phyloP scores from a whole-genome alignment of 2,113 vertebrate genomes.

The Misgurnus anguillicaudatus region DNA sequence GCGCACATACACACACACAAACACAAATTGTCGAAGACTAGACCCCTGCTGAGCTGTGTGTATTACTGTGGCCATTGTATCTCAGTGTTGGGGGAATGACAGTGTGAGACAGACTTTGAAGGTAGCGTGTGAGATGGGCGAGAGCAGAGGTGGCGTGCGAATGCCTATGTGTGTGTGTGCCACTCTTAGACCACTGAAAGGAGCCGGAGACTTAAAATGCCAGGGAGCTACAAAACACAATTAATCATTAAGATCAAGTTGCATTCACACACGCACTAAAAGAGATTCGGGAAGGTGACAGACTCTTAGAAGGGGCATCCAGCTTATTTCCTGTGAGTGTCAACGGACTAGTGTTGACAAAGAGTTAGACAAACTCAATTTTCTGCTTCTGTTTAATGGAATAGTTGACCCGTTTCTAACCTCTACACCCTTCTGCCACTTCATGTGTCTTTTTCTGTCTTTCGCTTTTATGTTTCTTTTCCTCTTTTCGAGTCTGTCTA shows the following conservation, averaged over 20 bases:
- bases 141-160: slow-evolving; percentile 23
- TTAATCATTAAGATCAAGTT: slow-evolving; percentile 56
- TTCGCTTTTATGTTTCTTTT: slow-evolving; percentile 20
- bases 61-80: slow-evolving; percentile 31
- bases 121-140: slow-evolving; percentile 19
- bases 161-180: slow-evolving; percentile 59
- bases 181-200: slow-evolving; percentile 42
- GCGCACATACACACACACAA: not conserved
- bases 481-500: slow-evolving; percentile 60
- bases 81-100: slow-evolving; percentile 11
- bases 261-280: slow-evolving; percentile 31
- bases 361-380: slow-evolving; percentile 12
- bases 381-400: not conserved
- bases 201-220: slow-evolving; percentile 52
- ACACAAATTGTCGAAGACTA: slow-evolving; percentile 20
- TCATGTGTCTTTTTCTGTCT: not conserved
- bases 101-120: not conserved
- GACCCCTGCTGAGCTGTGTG: slow-evolving; percentile 63
- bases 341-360: slow-evolving; percentile 4
- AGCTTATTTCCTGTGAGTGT: slow-evolving; percentile 51
- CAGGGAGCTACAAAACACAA: slow-evolving; percentile 56
- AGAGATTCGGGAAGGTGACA: slow-evolving; percentile 1
- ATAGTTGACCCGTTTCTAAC: not conserved
- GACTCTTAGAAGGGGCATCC: not conserved
- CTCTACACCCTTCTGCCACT: not conserved